A percentile compares a stretch with the other conserved stretches of the same genome.
Evolutionary conservation across 2,113 vertebrate genomes (phyloP).

Genomic region (Australoheros scitulus): DNA sequence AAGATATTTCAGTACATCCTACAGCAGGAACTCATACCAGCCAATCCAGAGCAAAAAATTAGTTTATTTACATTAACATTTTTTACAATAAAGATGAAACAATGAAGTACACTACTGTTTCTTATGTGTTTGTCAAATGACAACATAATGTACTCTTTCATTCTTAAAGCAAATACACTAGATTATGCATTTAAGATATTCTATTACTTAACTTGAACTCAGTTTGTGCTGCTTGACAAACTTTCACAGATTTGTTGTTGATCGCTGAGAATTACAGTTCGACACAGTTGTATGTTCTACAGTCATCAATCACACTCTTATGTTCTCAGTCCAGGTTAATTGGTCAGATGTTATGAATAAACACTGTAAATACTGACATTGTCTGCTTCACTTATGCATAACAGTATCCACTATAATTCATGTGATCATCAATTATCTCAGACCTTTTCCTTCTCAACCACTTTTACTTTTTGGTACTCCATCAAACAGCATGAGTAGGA

Average conservation of each 20-base stretch:
- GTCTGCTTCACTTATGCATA: not conserved
- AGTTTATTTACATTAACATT: conserved; percentile 71
- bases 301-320: not conserved
- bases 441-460: not conserved
- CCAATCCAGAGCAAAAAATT: conserved; percentile 40
- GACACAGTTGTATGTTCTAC: not conserved
- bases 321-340: not conserved
- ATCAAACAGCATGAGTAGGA: not conserved
- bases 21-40: not conserved
- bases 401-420: not conserved
- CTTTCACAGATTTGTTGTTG: not conserved
- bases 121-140: not conserved
- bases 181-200: not conserved
- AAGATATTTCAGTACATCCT: not conserved
- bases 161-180: not conserved
- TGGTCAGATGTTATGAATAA: not conserved
- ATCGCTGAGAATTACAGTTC: not conserved
- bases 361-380: not conserved
- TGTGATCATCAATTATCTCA: not conserved
- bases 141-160: not conserved
- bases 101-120: not conserved
- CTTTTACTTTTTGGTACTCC: not conserved
- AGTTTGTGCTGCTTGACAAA: not conserved
- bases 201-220: not conserved
- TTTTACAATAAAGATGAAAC: conserved; percentile 48